Evolutionary conservation across 2,888 invertebrate genomes (phyloP).

Genomic region (Tubulanus polymorphus): DNA sequence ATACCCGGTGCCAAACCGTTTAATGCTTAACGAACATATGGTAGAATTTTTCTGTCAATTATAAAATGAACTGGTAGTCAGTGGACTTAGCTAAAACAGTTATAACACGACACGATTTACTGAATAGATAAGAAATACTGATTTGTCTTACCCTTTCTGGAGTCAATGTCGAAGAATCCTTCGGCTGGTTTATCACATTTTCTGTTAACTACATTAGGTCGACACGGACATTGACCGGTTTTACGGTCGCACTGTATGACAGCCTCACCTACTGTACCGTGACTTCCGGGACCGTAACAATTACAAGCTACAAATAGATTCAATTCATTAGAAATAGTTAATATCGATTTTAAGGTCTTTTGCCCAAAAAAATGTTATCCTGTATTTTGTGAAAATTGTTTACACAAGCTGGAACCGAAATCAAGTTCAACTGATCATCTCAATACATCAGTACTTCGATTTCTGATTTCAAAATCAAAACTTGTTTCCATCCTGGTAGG

Average conservation of each 20-base stretch:
- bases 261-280: constrained; percentile 36
- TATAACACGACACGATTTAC: too few relatives aligned
- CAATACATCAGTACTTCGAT: too few relatives aligned
- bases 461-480: too few relatives aligned
- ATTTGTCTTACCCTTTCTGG: constrained; percentile 60
- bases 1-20: too few relatives aligned
- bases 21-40: neutral
- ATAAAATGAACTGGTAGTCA: neutral
- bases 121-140: too few relatives aligned
- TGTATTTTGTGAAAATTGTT: too few relatives aligned
- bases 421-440: too few relatives aligned
- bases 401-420: too few relatives aligned
- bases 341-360: constrained; percentile 3
- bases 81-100: too few relatives aligned
- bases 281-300: constrained; percentile 74
- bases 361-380: neutral
- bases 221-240: constrained; percentile 51
- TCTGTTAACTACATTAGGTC: constrained; percentile 42
- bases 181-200: constrained; percentile 46
- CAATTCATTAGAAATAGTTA: neutral
- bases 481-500: too few relatives aligned
- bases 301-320: constrained; percentile 71
- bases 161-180: constrained; percentile 61
- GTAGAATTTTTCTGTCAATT: neutral
- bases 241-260: constrained; percentile 39